These are phyloP conservation scores for Coregonus sp. DNA, from an alignment of 2,797 vertebrate genomes.

Conservation along the genomic window DNA sequence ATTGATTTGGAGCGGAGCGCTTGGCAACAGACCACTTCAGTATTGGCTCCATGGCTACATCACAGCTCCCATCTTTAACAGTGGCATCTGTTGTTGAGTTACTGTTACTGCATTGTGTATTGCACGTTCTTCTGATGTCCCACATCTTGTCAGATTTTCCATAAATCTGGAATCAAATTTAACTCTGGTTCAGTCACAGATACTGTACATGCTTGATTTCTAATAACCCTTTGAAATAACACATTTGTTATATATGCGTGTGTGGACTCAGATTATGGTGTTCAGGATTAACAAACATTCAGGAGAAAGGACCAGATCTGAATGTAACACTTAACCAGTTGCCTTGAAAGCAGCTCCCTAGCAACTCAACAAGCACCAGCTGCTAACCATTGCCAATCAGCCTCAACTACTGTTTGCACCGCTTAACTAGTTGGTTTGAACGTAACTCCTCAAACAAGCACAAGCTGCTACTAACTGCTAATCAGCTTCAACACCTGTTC, in stretches of 20 bases:
- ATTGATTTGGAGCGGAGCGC: neutral
- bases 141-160: slow-evolving; percentile 1
- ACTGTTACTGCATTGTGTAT: neutral
- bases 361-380: too few species aligned
- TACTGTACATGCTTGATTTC: neutral
- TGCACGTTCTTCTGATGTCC: neutral
- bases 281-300: too few species aligned
- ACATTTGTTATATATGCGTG: neutral
- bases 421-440: too few species aligned
- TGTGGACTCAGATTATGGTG: too few species aligned
- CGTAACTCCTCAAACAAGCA: too few species aligned
- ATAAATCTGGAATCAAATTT: neutral
- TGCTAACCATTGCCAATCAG: too few species aligned
- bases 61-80: neutral
- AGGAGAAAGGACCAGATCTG: too few species aligned
- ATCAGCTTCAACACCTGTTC: too few species aligned
- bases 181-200: neutral
- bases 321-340: too few species aligned
- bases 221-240: neutral
- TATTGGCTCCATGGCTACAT: neutral
- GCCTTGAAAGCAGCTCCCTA: too few species aligned
- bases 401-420: too few species aligned
- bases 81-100: neutral
- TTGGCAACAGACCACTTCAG: neutral
- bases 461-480: too few species aligned